Evolutionary conservation across 2,797 vertebrate genomes (phyloP).

Genomic region (Valencia hispanica): DNA sequence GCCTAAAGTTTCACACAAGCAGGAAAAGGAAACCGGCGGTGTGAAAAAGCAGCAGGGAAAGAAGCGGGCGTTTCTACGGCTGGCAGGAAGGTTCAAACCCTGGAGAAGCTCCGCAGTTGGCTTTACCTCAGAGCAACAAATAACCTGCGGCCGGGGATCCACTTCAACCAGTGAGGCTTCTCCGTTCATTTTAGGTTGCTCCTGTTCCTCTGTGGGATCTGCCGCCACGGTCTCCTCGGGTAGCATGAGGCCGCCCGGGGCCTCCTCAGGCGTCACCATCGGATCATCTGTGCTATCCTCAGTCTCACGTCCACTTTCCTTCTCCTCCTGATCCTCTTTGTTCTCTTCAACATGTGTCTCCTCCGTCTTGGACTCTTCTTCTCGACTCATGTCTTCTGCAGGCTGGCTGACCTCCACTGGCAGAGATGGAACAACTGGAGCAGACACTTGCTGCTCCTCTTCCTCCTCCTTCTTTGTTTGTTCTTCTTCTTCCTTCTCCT

Average conservation of each 20-base stretch:
- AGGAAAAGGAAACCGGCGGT: slow-evolving; percentile 76
- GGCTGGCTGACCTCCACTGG: slow-evolving; percentile 24
- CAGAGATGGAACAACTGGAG: slow-evolving; percentile 26
- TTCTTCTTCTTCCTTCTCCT: slow-evolving; percentile 76
- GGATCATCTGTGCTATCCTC: slow-evolving; percentile 66
- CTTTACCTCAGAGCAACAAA: slow-evolving; percentile 99
- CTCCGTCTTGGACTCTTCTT: slow-evolving; percentile 25
- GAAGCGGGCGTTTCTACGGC: slow-evolving; percentile 64
- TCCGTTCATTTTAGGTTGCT: slow-evolving; percentile 90
- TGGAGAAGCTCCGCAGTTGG: slow-evolving; percentile 67
- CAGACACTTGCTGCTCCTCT: slow-evolving; percentile 4
- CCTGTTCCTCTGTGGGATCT: slow-evolving; percentile 74
- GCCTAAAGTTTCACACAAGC: slow-evolving; percentile 73
- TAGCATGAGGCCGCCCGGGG: slow-evolving; percentile 69
- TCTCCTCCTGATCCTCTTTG: slow-evolving; percentile 13
- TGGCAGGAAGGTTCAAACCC: slow-evolving; percentile 58
- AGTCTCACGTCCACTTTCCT: slow-evolving; percentile 54
- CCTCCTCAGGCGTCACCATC: slow-evolving; percentile 65
- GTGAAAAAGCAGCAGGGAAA: slow-evolving; percentile 64
- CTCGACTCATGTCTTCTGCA: slow-evolving; percentile 17
- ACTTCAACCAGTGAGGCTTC: slow-evolving; percentile 86
- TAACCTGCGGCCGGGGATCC: slow-evolving; percentile 91
- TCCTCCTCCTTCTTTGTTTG: slow-evolving; percentile 10
- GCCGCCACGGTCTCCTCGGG: slow-evolving; percentile 54
- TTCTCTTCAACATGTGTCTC: slow-evolving; percentile 13